Base-by-base conservation (phyloP, 2,113 vertebrate species). In the Cacatua alba region DNA sequence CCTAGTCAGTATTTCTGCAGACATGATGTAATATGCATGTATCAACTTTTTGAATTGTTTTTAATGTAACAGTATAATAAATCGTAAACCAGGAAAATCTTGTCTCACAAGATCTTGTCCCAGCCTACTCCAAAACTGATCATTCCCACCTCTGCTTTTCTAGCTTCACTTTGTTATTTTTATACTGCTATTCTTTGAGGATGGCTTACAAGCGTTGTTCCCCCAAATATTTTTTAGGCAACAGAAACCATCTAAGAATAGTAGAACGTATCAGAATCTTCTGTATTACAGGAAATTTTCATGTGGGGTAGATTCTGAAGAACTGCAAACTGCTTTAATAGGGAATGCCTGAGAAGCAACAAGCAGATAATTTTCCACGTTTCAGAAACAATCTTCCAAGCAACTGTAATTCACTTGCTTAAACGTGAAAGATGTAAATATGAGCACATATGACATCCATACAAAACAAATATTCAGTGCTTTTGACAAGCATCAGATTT, bases 131-230 rank as follows among this genome's bases (percentile, higher is more conserved):
- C 83, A 35, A 69, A 52, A 19, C 2, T 15, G 43, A 86, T 44
- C 69, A 14, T 49, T 67, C 78, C 92, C 88, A 93, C 57, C 90
- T 51, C 95, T 90, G 74, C 53, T 88, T 80, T 71, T 57, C 89
- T 33, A 65, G 68, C 53, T 52, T 60, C 70, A 44, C 85, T 48
- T 55, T 3, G 44, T 60, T 91, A 13, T 85, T 75, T 82, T 85
- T 18, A 23, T 20, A 0, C 37, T 17, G 16, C 41, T 53, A 0
- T 2, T 86, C 60, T 72, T 59, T 16, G 16, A n/a, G 57, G 35
- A 18, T 6, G 15, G 4, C 29, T 83, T 11, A 35, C 16, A 53
- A 24, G 6, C 9, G 1, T 3, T n/a, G 17, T 0, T 52, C 44
- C 51, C 28, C 51, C 20, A 62, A 25, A 59, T 24, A 25, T 7